Conservation (phyloP, 2,888 invertebrate species). For the Harpalus rufipes region DNA sequence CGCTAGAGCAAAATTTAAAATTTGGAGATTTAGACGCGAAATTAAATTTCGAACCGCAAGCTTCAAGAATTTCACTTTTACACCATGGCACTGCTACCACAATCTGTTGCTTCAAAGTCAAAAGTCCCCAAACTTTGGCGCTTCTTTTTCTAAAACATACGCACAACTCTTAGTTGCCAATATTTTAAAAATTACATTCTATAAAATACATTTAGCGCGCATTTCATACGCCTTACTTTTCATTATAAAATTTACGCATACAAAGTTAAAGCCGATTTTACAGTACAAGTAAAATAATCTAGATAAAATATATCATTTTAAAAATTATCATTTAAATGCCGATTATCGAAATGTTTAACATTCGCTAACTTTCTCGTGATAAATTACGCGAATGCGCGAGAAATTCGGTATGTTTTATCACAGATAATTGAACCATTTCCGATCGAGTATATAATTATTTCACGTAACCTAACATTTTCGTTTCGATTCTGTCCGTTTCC, state of each 20-base stretch:
- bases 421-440: constrained; percentile 64
- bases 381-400: constrained; percentile 52
- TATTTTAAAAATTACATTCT: constrained; percentile 60
- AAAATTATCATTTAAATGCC: constrained; percentile 49
- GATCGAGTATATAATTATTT: constrained; percentile 1
- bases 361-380: constrained; percentile 45
- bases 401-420: constrained; percentile 65
- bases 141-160: constrained; percentile 63
- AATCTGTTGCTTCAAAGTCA: constrained; percentile 46
- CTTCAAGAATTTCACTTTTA: constrained; percentile 56
- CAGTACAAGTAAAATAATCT: constrained; percentile 46
- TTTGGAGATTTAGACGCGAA: constrained; percentile 51
- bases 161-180: constrained; percentile 64
- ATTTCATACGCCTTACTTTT: constrained; percentile 61
- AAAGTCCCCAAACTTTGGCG: constrained; percentile 60
- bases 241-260: constrained; percentile 53
- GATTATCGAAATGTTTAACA: constrained; percentile 37
- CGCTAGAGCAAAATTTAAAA: constrained; percentile 28
- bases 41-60: constrained; percentile 62
- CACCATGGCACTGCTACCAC: constrained; percentile 65
- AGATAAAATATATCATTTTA: constrained; percentile 35
- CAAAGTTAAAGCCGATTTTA: constrained; percentile 64
- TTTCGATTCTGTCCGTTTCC: constrained; percentile 4
- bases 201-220: constrained; percentile 63
- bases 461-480: background rate